Percentiles rank a stretch among this genome's conserved stretches.
Evolutionary conservation across 2,888 invertebrate genomes (phyloP).

Genomic region (Pemphredon lugubris): DNA sequence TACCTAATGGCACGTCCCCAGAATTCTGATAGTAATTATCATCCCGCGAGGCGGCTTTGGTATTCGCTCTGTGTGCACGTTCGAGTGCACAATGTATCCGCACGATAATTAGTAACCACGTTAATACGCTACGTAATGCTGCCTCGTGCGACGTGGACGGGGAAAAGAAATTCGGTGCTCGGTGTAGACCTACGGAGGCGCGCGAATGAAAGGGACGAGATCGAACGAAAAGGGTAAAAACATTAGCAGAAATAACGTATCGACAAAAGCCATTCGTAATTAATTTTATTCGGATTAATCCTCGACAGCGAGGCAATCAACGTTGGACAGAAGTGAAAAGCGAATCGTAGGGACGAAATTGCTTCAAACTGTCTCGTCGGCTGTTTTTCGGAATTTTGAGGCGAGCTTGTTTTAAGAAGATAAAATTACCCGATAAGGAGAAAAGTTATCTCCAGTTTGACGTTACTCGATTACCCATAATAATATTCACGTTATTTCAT

Average conservation of each 20-base stretch:
- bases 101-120: slow-evolving; percentile 53
- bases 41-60: slow-evolving; percentile 44
- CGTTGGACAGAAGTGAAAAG: slow-evolving; percentile 3
- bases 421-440: too few relatives aligned
- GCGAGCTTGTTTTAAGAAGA: too few relatives aligned
- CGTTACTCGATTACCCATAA: too few relatives aligned
- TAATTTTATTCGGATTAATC: too few relatives aligned
- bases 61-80: slow-evolving; percentile 39
- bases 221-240: too few relatives aligned
- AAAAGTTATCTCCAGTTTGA: too few relatives aligned
- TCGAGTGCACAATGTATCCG: slow-evolving; percentile 36
- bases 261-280: too few relatives aligned
- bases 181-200: neutral
- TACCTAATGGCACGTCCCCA: slow-evolving; percentile 72
- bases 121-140: slow-evolving; percentile 39
- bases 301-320: neutral
- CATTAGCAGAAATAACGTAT: too few relatives aligned
- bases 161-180: neutral
- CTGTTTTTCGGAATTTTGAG: too few relatives aligned
- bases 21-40: slow-evolving; percentile 72
- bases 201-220: neutral
- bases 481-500: too few relatives aligned
- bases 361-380: too few relatives aligned
- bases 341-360: too few relatives aligned
- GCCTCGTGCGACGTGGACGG: neutral